Percentiles rank a stretch among this genome's conserved stretches.
phyloP scores from a whole-genome alignment of 2,888 invertebrate species.

The Peribatodes rhomboidaria region DNA sequence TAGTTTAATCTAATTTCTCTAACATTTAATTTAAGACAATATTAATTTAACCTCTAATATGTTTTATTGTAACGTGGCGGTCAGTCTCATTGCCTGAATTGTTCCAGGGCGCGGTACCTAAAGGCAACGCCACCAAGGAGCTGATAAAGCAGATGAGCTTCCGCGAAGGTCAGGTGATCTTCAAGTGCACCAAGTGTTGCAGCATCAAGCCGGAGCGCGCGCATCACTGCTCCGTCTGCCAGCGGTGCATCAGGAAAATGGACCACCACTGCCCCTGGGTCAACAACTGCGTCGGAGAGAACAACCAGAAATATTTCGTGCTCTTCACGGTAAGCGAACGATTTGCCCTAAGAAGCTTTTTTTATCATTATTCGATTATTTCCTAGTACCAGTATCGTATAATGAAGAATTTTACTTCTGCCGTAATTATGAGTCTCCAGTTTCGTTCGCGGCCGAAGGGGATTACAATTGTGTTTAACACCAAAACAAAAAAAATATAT shows the following conservation, averaged over 20 bases:
- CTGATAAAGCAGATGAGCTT: slow-evolving; percentile 97
- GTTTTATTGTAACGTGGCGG: no score
- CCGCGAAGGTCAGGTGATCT: slow-evolving; percentile 96
- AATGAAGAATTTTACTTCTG: no score
- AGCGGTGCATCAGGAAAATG: slow-evolving; percentile 91
- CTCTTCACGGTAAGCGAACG: slow-evolving; percentile 97
- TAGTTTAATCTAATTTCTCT: no score
- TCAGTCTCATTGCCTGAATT: not conserved
- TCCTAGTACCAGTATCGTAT: no score
- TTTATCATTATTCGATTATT: no score
- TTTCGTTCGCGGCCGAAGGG: no score
- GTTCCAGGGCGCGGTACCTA: slow-evolving; percentile 95
- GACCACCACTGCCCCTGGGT: slow-evolving; percentile 95
- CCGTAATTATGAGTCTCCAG: no score
- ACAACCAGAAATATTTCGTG: slow-evolving; percentile 99
- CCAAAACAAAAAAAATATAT: no score
- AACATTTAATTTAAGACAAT: no score
- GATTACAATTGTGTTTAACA: no score
- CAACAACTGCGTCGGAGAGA: slow-evolving; percentile 99
- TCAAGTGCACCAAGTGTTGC: slow-evolving; percentile 98
- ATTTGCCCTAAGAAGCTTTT: no score
- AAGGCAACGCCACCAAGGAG: slow-evolving; percentile 98
- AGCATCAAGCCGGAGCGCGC: slow-evolving; percentile 98
- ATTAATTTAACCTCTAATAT: no score
- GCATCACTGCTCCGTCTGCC: slow-evolving; percentile 98